These are phyloP conservation scores for Tragopan temminckii DNA, from an alignment of 2,797 vertebrate species.

Conservation along the genomic window DNA sequence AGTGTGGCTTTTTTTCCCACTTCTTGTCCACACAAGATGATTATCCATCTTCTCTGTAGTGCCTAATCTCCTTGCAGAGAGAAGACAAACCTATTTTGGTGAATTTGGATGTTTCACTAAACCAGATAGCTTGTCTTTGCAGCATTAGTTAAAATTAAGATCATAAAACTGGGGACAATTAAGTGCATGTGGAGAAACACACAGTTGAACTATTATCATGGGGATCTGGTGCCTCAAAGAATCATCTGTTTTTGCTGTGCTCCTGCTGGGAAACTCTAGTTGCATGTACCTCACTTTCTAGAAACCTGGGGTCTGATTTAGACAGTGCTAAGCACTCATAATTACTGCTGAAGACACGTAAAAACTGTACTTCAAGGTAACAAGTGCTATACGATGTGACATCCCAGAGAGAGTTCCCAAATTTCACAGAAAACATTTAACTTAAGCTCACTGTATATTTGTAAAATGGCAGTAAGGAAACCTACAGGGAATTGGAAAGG, in stretches of 20 bases:
- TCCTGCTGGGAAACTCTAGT: background rate
- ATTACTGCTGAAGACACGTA: background rate
- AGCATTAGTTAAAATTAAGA: background rate
- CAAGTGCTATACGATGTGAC: background rate
- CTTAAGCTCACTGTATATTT: background rate
- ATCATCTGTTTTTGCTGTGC: background rate
- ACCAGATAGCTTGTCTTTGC: background rate
- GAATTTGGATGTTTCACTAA: background rate
- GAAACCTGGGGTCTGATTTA: background rate
- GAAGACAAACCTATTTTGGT: background rate
- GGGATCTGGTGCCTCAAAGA: background rate
- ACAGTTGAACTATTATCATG: background rate
- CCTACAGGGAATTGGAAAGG: background rate
- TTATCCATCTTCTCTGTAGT: background rate
- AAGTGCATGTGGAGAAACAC: background rate
- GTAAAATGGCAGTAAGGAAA: background rate
- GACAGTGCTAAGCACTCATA: background rate
- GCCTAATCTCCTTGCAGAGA: background rate
- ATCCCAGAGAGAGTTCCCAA: background rate
- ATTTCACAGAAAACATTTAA: background rate
- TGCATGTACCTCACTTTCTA: background rate
- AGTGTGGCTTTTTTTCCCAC: background rate
- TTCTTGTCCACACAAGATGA: background rate
- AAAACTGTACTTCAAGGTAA: background rate
- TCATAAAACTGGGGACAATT: background rate